phyloP scores from a whole-genome alignment of 2,797 vertebrate species.

The Onychomys torridus region DNA sequence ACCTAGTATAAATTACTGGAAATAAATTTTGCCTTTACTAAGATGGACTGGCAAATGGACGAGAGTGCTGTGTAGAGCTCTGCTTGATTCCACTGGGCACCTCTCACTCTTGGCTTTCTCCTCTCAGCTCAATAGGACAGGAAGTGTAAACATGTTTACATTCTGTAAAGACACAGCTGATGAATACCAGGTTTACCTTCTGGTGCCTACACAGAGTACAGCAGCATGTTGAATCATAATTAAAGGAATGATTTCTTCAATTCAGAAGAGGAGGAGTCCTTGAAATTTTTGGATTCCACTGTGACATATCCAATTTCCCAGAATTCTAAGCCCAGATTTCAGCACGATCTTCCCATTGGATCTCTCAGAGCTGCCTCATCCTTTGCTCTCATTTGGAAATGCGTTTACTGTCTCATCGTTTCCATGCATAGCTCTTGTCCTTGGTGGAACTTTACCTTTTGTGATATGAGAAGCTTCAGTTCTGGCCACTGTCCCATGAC shows the following conservation, averaged over 20 bases:
- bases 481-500: background rate
- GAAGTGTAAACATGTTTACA: background rate
- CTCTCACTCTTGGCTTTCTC: background rate
- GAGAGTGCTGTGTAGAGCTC: background rate
- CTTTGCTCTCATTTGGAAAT: slow-evolving; percentile 26
- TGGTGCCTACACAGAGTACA: background rate
- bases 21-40: slow-evolving; percentile 24
- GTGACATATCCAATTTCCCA: background rate
- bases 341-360: background rate
- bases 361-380: background rate
- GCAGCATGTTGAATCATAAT: background rate
- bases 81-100: background rate
- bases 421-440: background rate
- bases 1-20: slow-evolving; percentile 23
- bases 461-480: background rate
- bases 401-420: background rate
- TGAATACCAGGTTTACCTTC: background rate
- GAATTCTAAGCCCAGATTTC: slow-evolving; percentile 34
- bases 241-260: background rate
- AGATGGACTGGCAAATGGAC: background rate
- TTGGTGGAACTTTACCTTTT: background rate
- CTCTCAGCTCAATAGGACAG: background rate
- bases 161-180: background rate
- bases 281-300: background rate
- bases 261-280: background rate